These are phyloP conservation scores for Hucho hucho DNA, from an alignment of 2,113 vertebrate species.

Conservation along the genomic window DNA sequence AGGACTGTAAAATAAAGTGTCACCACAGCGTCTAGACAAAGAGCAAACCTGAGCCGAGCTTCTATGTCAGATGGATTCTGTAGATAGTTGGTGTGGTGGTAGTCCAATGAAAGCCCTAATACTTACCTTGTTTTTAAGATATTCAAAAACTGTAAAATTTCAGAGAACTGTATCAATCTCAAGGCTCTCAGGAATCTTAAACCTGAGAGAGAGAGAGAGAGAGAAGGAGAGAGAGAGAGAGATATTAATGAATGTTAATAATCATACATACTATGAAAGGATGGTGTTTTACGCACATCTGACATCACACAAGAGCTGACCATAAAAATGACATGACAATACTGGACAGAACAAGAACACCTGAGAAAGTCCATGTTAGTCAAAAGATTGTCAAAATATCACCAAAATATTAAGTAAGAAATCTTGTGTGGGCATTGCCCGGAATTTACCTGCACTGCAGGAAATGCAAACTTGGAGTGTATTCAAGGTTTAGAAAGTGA, in stretches of 20 bases:
- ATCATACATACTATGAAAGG: too few species aligned
- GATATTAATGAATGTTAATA: neutral
- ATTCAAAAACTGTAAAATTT: conserved; percentile 99
- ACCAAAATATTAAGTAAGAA: too few species aligned
- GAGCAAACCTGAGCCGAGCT: conserved; percentile 3
- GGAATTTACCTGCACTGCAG: too few species aligned
- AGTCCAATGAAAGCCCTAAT: neutral
- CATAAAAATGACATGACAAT: too few species aligned
- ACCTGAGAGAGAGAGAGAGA: conserved; percentile 71
- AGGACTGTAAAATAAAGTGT: conserved; percentile 3
- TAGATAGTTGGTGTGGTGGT: neutral
- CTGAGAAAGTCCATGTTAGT: too few species aligned
- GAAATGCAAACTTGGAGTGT: too few species aligned
- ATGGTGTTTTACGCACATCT: too few species aligned
- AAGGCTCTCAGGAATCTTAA: conserved; percentile 98
- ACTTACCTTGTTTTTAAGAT: conserved; percentile 99
- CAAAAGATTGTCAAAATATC: too few species aligned
- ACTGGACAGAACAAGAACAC: too few species aligned
- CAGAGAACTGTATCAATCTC: conserved; percentile 98
- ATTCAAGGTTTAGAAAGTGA: too few species aligned
- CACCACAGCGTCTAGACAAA: neutral
- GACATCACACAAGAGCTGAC: too few species aligned
- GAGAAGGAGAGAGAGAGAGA: conserved; percentile 6
- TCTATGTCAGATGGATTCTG: conserved; percentile 7
- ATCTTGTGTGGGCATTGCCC: too few species aligned